Conservation (phyloP, 2,113 vertebrate genomes). For the Harpagus bidentatus region DNA sequence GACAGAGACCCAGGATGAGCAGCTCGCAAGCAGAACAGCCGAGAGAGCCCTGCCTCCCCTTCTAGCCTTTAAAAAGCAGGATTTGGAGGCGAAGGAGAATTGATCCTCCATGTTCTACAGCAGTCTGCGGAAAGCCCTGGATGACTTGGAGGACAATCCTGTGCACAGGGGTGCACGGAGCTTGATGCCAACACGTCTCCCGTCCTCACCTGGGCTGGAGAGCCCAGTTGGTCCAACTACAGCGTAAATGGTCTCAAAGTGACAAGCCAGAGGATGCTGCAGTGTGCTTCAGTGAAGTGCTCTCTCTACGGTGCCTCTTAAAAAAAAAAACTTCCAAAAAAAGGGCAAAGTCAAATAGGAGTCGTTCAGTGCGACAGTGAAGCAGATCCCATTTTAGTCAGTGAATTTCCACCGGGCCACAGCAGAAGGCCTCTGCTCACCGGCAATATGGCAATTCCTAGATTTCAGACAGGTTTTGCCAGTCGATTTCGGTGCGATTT, state of each 20-base stretch:
- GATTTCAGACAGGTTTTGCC: background rate
- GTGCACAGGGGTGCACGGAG: background rate
- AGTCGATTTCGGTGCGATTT: background rate
- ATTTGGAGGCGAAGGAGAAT: background rate
- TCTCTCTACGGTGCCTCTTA: conserved; percentile 27
- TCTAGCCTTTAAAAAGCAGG: background rate
- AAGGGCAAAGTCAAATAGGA: conserved; percentile 43
- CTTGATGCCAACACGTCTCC: background rate
- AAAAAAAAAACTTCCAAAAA: background rate
- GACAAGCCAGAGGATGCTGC: background rate
- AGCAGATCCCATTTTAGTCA: background rate
- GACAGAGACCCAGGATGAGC: background rate
- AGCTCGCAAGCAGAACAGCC: background rate
- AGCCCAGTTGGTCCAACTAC: background rate
- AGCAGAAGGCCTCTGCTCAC: background rate
- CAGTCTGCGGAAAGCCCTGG: background rate
- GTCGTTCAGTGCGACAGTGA: background rate
- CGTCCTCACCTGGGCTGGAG: background rate
- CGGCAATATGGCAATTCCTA: background rate
- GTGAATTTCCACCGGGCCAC: conserved; percentile 34
- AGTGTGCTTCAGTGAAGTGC: conserved; percentile 27
- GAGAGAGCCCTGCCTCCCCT: background rate
- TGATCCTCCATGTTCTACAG: background rate
- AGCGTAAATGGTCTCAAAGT: background rate
- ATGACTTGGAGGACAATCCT: background rate